These are phyloP conservation scores for Heterochromis multidens DNA, from an alignment of 2,113 vertebrate genomes.

Conservation along the genomic window DNA sequence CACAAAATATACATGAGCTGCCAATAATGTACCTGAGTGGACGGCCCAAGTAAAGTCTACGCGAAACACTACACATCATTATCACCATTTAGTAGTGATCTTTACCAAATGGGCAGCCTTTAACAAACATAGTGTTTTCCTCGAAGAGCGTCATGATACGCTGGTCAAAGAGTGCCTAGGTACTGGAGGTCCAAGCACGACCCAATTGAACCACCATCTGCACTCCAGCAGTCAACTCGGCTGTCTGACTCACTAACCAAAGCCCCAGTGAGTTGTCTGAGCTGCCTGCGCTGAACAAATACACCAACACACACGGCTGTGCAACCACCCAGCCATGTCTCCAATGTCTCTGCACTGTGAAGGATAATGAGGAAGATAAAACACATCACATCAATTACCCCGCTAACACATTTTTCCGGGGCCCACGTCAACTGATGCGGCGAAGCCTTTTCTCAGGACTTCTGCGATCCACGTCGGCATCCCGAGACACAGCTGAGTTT, in stretches of 20 bases:
- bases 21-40: not conserved
- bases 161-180: not conserved
- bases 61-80: not conserved
- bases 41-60: not conserved
- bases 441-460: slow-evolving; percentile 30
- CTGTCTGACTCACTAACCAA: slow-evolving; percentile 46
- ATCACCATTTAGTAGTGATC: not conserved
- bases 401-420: slow-evolving; percentile 23
- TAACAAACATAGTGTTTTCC: not conserved
- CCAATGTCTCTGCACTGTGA: slow-evolving; percentile 36
- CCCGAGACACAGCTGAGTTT: slow-evolving; percentile 54
- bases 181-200: not conserved
- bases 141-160: not conserved
- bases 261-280: slow-evolving; percentile 46
- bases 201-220: slow-evolving; percentile 29
- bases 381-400: slow-evolving; percentile 70
- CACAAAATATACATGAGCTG: not conserved
- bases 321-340: slow-evolving; percentile 35
- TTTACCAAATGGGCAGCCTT: not conserved
- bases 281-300: slow-evolving; percentile 27
- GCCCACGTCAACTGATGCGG: not conserved
- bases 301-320: slow-evolving; percentile 21
- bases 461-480: slow-evolving; percentile 10
- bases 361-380: slow-evolving; percentile 71
- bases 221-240: slow-evolving; percentile 10